A percentile compares a stretch with the other conserved stretches of the same genome.
Evolutionary conservation across 2,888 invertebrate genomes (phyloP).

Genomic region (Sericinus montela): DNA sequence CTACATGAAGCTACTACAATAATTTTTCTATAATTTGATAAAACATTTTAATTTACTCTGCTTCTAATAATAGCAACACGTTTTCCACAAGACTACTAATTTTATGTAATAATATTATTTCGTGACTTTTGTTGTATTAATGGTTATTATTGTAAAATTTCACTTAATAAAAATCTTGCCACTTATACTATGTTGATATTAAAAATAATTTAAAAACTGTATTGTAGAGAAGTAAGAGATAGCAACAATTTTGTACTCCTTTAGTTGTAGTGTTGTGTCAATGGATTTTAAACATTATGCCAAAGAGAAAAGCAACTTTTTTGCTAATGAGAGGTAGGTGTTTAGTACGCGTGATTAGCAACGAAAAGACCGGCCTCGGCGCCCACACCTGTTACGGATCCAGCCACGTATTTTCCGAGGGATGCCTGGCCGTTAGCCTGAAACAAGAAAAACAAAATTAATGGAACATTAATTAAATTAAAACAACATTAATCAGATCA

Average conservation of each 20-base stretch:
- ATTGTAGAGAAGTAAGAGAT: too few relatives aligned
- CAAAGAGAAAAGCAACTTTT: background rate
- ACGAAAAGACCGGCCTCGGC: constrained; percentile 94
- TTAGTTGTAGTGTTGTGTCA: background rate
- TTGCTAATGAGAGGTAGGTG: constrained; percentile 17
- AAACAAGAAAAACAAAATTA: constrained; percentile 25
- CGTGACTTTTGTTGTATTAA: too few relatives aligned
- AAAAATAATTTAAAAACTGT: too few relatives aligned
- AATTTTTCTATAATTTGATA: constrained; percentile 1
- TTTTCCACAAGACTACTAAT: too few relatives aligned
- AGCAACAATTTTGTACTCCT: background rate
- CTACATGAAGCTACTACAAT: constrained; percentile 23
- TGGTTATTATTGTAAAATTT: too few relatives aligned
- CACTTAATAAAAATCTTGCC: too few relatives aligned
- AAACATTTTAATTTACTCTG: constrained; percentile 2
- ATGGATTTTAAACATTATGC: background rate
- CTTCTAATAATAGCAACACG: background rate
- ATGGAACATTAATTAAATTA: background rate
- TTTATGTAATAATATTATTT: too few relatives aligned
- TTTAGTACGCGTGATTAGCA: constrained; percentile 97
- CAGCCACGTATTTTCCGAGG: constrained; percentile 93
- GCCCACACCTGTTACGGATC: constrained; percentile 91
- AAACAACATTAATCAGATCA: background rate
- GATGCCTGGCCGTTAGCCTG: constrained; percentile 96
- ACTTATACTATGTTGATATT: too few relatives aligned